Base-by-base conservation (phyloP, 2,888 invertebrate genomes). In the Papilio demoleus region DNA sequence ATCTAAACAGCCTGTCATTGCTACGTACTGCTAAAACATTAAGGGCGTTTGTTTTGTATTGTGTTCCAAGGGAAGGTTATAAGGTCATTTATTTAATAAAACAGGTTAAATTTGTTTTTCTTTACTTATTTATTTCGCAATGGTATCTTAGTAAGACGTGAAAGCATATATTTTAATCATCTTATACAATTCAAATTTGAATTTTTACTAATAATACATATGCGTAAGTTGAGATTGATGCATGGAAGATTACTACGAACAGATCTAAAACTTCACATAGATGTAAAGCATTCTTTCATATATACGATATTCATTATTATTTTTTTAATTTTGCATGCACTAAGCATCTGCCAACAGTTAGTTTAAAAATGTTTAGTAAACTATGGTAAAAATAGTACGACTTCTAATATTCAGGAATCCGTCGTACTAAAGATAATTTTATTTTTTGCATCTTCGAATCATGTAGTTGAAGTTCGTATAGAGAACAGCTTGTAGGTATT, bases 31-130 rank as follows among this genome's bases (percentile, higher is more conserved):
- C 74, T 73, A 76, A 76, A 78, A 75, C 74, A 75, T 71, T 82
- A 83, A 85, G 82, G 85, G 83, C 82, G 77, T 80, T n/a, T 80
- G 75, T 72, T 82, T 81, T 81, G 78, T 73, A 70, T 76, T 73
- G 62, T 22, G 12, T 38, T 56, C 2, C 12, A 38, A 8, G 24
- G 14, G 50, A 47, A 9, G 47, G 22, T 36, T 63, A 34, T 38
- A 24, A 59, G 14, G 22, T 62, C 53, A 61, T 36, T 67, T 45
- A 42, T 56, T 56, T 56, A 17, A 56, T 8, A 1, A 56, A 31
- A 56, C 31, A 17, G 53, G 27, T 53, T 31, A 31, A 56, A 3
- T 1, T 24, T 31, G 14, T 22, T 22, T 1, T 11, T 45, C 22
- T 47, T 47, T 12, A 11, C 9, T 22, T 22, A 42, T n/a, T n/a